A percentile compares a stretch with the other conserved stretches of the same genome.
phyloP scores from a whole-genome alignment of 2,113 vertebrate species.

The Tichodroma muraria region DNA sequence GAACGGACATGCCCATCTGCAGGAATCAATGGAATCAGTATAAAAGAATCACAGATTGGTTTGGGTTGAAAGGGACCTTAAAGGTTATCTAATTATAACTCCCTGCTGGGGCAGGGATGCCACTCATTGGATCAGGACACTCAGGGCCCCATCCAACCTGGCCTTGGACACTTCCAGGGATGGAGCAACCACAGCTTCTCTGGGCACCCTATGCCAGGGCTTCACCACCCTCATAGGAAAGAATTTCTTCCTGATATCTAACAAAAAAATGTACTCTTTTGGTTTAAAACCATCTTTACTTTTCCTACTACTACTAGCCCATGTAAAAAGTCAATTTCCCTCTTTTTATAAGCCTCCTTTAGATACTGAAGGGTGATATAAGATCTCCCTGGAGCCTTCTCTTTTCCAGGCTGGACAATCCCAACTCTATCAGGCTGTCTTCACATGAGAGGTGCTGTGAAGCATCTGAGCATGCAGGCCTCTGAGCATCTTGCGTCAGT shows the following conservation, averaged over 20 bases:
- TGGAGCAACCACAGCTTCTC: neutral
- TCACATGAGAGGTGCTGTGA: neutral
- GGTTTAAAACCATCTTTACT: neutral
- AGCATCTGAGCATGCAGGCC: neutral
- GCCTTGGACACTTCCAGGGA: neutral
- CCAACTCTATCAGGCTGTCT: neutral
- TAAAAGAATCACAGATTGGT: neutral
- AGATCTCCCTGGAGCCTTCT: neutral
- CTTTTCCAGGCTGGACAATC: neutral
- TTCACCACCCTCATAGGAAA: fast-evolving
- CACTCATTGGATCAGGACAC: neutral
- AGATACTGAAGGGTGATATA: no score
- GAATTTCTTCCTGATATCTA: neutral
- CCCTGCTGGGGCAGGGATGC: neutral
- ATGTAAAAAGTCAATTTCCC: neutral
- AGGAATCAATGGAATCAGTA: neutral
- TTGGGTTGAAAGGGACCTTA: neutral
- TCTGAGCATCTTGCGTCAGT: neutral
- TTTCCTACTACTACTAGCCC: neutral
- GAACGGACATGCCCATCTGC: neutral
- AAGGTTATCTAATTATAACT: neutral
- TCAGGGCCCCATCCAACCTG: neutral
- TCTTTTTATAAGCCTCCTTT: neutral
- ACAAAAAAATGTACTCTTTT: neutral
- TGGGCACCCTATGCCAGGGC: neutral